These are phyloP conservation scores for Gari tellinella DNA, from an alignment of 2,888 invertebrate genomes.

Conservation along the genomic window DNA sequence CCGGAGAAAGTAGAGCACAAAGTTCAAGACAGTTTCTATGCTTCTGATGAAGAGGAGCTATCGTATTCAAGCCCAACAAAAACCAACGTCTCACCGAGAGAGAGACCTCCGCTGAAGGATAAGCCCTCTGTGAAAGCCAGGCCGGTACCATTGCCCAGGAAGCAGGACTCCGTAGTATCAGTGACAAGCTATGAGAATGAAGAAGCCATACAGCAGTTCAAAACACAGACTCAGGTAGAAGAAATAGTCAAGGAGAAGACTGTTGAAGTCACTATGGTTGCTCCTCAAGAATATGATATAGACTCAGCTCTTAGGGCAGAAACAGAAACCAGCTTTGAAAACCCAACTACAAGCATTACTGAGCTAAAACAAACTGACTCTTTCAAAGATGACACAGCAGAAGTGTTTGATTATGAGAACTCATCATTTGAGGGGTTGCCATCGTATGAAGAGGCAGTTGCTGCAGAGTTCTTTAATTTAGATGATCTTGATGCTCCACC, in stretches of 20 bases:
- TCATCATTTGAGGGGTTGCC: constrained; percentile 62
- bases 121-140: constrained; percentile 43
- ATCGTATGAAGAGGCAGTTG: constrained; percentile 70
- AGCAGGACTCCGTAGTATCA: constrained; percentile 58
- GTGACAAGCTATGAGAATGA: constrained; percentile 68
- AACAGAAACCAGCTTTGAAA: constrained; percentile 22
- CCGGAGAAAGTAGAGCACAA: constrained; percentile 19
- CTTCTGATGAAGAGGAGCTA: constrained; percentile 73
- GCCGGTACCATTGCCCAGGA: constrained; percentile 64
- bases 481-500: constrained; percentile 68
- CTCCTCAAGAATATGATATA: constrained; percentile 15
- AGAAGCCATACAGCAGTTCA: constrained; percentile 59
- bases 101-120: constrained; percentile 34
- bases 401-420: constrained; percentile 63
- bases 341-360: constrained; percentile 28
- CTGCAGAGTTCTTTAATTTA: constrained; percentile 63
- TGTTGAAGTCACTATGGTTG: background rate
- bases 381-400: constrained; percentile 43
- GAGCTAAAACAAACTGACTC: constrained; percentile 40
- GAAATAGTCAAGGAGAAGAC: constrained; percentile 6
- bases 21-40: constrained; percentile 78
- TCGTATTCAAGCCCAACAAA: constrained; percentile 35
- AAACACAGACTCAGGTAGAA: constrained; percentile 43
- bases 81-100: constrained; percentile 10
- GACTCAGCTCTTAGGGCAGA: constrained; percentile 19